These are phyloP conservation scores for Hypselothyrea guttata DNA, from an alignment of 2,888 invertebrate species.

Conservation along the genomic window DNA sequence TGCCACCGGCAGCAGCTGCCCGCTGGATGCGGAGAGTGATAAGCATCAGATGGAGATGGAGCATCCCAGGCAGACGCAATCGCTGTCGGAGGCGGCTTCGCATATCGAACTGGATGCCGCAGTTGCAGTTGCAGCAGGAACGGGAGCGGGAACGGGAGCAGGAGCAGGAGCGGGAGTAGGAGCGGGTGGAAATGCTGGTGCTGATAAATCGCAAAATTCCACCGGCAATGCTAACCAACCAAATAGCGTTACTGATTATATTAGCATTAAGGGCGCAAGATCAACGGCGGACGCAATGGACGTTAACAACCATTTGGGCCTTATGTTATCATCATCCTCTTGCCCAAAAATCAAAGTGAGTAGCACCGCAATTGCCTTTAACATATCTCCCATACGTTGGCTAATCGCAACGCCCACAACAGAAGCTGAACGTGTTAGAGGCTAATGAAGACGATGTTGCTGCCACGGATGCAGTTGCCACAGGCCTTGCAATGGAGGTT, in stretches of 20 bases:
- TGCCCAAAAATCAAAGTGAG: slow-evolving; percentile 55
- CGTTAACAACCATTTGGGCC: slow-evolving; percentile 42
- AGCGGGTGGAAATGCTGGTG: slow-evolving; percentile 9
- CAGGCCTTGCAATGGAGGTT: slow-evolving; percentile 45
- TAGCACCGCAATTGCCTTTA: background rate
- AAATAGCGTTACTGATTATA: slow-evolving; percentile 32
- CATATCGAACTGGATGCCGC: slow-evolving; percentile 28
- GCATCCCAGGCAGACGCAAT: slow-evolving; percentile 21
- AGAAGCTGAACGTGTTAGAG: slow-evolving; percentile 54
- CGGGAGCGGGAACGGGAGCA: slow-evolving; percentile 10
- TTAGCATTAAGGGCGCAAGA: slow-evolving; percentile 36
- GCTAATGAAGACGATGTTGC: slow-evolving; percentile 27
- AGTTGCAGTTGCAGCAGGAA: slow-evolving; percentile 20
- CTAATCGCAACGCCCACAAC: background rate
- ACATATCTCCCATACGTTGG: background rate
- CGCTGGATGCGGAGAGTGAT: slow-evolving; percentile 49
- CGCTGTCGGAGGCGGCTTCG: slow-evolving; percentile 11
- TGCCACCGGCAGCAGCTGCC: slow-evolving; percentile 23
- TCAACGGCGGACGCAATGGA: slow-evolving; percentile 26
- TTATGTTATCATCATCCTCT: slow-evolving; percentile 40
- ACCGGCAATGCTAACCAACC: slow-evolving; percentile 37
- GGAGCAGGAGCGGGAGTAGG: slow-evolving; percentile 17
- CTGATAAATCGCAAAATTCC: slow-evolving; percentile 30
- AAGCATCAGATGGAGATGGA: slow-evolving; percentile 32
- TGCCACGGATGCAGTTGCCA: slow-evolving; percentile 27